phyloP scores from a whole-genome alignment of 2,113 vertebrate species.

The Planiliza haematocheilus region DNA sequence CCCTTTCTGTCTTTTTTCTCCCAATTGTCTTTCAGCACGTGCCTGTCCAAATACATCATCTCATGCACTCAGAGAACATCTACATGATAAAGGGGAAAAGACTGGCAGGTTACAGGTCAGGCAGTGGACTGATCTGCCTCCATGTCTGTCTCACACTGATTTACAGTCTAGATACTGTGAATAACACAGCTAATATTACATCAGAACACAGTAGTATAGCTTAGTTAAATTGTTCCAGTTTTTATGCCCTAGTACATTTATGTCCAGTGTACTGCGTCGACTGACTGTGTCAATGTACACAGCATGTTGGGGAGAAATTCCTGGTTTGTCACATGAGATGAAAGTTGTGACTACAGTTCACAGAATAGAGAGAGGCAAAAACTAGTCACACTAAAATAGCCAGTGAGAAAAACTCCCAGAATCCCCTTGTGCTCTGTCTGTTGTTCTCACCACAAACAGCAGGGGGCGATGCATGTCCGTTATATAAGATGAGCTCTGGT shows the following conservation, averaged over 20 bases:
- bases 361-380: conserved; percentile 36
- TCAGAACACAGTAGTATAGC: conserved; percentile 16
- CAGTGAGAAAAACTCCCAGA: conserved; percentile 48
- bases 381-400: conserved; percentile 47
- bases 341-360: conserved; percentile 37
- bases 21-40: conserved; percentile 26
- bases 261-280: conserved; percentile 50
- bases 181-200: conserved; percentile 18
- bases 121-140: conserved; percentile 25
- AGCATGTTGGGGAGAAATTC: conserved; percentile 20
- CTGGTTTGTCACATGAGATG: conserved; percentile 17
- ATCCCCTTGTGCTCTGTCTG: neutral
- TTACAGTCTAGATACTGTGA: conserved; percentile 19
- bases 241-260: conserved; percentile 13
- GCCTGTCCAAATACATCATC: conserved; percentile 27
- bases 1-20: conserved; percentile 25
- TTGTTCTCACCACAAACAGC: conserved; percentile 58
- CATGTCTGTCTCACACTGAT: conserved; percentile 22
- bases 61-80: conserved; percentile 7
- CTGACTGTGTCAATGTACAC: conserved; percentile 18
- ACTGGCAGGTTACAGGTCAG: conserved; percentile 22
- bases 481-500: conserved; percentile 41
- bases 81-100: neutral
- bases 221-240: conserved; percentile 54
- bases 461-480: conserved; percentile 63